Conservation (phyloP, 2,888 invertebrate genomes). For the Melanostoma mellinum region DNA sequence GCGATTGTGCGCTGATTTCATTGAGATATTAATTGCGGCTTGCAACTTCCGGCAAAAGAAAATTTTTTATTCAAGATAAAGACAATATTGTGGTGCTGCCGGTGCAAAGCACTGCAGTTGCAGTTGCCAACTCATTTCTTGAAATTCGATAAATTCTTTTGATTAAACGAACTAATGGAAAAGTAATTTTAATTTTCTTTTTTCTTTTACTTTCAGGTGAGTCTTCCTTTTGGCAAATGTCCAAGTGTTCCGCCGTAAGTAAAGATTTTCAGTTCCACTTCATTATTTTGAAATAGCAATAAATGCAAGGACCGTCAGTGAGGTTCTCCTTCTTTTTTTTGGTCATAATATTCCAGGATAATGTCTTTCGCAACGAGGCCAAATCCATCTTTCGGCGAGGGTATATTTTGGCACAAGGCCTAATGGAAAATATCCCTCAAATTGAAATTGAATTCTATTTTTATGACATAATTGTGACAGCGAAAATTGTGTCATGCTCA, state of each 20-base stretch:
- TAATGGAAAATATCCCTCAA: conserved; percentile 53
- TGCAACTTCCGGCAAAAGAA: conserved; percentile 5
- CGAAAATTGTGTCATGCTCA: conserved; percentile 44
- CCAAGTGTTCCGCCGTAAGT: conserved; percentile 55
- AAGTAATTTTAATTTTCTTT: conserved; percentile 4
- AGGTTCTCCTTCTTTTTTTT: not conserved
- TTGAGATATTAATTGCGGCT: not conserved
- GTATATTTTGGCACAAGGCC: conserved; percentile 54
- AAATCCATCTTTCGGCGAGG: not conserved
- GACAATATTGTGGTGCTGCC: not conserved
- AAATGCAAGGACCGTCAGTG: conserved; percentile 10
- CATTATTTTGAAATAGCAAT: conserved; percentile 53
- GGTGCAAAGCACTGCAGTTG: too few relatives aligned
- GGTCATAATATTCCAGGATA: not conserved
- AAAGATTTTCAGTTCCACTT: conserved; percentile 28
- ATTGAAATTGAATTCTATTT: conserved; percentile 29
- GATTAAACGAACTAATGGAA: conserved; percentile 7
- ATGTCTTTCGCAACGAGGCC: conserved; percentile 39
- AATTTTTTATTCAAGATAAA: not conserved
- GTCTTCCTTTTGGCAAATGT: conserved; percentile 42
- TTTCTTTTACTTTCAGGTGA: conserved; percentile 51
- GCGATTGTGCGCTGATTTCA: conserved; percentile 9
- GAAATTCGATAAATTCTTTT: not conserved
- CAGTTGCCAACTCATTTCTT: too few relatives aligned
- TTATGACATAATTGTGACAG: conserved; percentile 26